These are phyloP conservation scores for Pyralis farinalis DNA, from an alignment of 2,888 invertebrate species.

Conservation along the genomic window DNA sequence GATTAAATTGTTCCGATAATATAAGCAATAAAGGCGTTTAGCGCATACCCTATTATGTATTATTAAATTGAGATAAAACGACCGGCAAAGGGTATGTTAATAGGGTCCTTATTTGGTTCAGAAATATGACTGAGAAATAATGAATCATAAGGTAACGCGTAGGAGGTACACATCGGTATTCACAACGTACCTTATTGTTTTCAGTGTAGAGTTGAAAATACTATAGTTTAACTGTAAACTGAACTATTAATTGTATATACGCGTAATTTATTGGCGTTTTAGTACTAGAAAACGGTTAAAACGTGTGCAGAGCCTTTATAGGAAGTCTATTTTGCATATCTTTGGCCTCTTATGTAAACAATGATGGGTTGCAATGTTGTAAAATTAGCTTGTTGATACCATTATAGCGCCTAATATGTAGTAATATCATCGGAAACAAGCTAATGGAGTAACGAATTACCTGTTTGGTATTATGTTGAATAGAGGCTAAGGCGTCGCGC, in stretches of 20 bases:
- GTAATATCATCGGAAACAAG: too few relatives aligned
- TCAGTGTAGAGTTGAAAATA: conserved; percentile 10
- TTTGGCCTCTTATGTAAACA: background rate
- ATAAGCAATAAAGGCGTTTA: conserved; percentile 19
- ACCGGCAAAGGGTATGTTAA: conserved; percentile 58
- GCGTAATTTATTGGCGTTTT: conserved; percentile 17
- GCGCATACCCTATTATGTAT: conserved; percentile 25
- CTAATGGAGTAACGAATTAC: too few relatives aligned
- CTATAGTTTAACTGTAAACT: background rate
- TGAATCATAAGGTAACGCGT: conserved; percentile 58
- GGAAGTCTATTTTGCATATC: conserved; percentile 9
- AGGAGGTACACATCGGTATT: conserved; percentile 30
- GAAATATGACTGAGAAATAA: conserved; percentile 17
- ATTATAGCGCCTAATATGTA: too few relatives aligned
- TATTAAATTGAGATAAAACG: conserved; percentile 42
- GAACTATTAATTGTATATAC: conserved; percentile 5
- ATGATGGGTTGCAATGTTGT: background rate
- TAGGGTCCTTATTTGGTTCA: conserved; percentile 48
- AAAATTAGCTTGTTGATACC: too few relatives aligned
- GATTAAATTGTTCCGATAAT: background rate
- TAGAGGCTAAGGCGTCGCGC: too few relatives aligned
- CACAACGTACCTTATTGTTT: too few relatives aligned
- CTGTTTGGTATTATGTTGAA: too few relatives aligned
- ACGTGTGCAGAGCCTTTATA: conserved; percentile 7
- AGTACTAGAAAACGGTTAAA: conserved; percentile 19